A percentile compares a stretch with the other conserved stretches of the same genome.
phyloP scores from a whole-genome alignment of 1,140 invertebrate species.

The Rhyacophila brunnea region DNA sequence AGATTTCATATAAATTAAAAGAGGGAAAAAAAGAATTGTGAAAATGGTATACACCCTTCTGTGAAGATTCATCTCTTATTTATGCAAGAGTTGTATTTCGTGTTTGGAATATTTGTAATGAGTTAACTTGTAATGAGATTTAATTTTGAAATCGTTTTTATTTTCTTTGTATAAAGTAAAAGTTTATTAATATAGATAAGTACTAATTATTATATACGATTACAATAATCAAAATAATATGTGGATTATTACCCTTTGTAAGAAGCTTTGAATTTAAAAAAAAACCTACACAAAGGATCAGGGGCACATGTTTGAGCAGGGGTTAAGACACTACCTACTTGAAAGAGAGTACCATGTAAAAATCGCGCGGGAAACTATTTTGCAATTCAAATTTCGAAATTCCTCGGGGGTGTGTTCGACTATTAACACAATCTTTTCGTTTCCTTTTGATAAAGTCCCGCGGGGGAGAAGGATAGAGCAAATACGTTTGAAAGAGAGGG shows the following conservation, averaged over 20 bases:
- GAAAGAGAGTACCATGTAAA: neutral
- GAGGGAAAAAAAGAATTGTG: neutral
- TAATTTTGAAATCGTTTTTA: too few relatives aligned
- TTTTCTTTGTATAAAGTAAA: too few relatives aligned
- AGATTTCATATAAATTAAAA: constrained; percentile 18
- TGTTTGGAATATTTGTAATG: too few relatives aligned
- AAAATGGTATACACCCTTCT: constrained; percentile 6
- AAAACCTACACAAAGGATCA: neutral
- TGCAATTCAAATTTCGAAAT: constrained; percentile 31
- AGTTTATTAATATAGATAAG: too few relatives aligned
- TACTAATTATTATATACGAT: too few relatives aligned
- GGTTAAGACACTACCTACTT: neutral
- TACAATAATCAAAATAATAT: too few relatives aligned
- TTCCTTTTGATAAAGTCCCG: constrained; percentile 32
- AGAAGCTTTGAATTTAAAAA: neutral
- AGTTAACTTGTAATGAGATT: too few relatives aligned
- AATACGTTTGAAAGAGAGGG: neutral
- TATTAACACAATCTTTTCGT: constrained; percentile 36
- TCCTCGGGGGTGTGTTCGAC: constrained; percentile 32
- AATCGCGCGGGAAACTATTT: constrained; percentile 4
- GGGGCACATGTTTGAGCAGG: too few relatives aligned
- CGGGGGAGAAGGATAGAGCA: constrained; percentile 1
- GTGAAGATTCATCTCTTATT: constrained; percentile 6
- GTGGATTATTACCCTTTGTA: too few relatives aligned
- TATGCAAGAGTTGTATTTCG: neutral